These are phyloP conservation scores for Apus apus DNA, from an alignment of 2,113 vertebrate species.

Conservation along the genomic window DNA sequence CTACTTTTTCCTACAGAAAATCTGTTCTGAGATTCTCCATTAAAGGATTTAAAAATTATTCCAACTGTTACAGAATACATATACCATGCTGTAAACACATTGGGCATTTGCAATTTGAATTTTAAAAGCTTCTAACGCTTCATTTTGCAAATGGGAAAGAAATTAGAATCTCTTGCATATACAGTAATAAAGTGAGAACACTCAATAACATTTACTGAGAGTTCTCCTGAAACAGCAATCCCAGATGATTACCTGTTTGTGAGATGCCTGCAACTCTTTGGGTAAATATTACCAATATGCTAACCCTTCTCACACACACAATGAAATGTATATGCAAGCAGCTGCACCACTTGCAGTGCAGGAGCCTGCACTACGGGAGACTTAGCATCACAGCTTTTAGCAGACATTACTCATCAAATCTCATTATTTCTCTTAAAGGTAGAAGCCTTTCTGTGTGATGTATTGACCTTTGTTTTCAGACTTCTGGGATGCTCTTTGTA, in stretches of 20 bases:
- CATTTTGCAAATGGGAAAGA: background rate
- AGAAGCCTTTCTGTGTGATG: background rate
- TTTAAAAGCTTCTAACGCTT: background rate
- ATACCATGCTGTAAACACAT: background rate
- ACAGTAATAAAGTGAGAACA: background rate
- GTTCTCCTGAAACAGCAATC: background rate
- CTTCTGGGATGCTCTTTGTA: background rate
- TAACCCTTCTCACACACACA: background rate
- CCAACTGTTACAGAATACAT: background rate
- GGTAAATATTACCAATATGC: background rate
- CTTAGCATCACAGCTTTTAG: background rate
- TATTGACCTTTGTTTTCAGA: background rate
- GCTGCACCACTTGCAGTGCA: background rate
- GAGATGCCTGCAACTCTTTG: background rate
- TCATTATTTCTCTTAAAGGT: background rate
- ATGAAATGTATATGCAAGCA: background rate
- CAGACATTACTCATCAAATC: background rate
- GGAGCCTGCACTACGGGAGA: background rate
- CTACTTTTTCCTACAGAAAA: background rate
- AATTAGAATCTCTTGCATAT: background rate
- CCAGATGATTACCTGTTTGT: background rate
- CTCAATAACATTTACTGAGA: background rate
- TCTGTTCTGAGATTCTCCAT: background rate
- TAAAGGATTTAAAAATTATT: constrained; percentile 36
- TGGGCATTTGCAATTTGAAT: background rate